Evolutionary conservation across 1,140 invertebrate species (phyloP).

Genomic region (Carposina sasakii): DNA sequence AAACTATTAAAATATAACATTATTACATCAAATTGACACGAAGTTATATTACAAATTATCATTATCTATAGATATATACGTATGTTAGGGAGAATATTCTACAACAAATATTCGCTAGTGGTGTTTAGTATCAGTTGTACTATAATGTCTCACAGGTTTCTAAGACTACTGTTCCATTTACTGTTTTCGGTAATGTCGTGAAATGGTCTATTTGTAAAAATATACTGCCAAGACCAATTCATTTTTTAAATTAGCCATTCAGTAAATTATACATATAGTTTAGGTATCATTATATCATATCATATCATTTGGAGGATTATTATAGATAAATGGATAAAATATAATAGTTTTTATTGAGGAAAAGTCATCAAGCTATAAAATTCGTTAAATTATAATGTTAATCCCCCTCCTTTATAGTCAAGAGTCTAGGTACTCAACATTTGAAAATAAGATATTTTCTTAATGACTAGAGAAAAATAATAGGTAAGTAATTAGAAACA

Average conservation of each 20-base stretch:
- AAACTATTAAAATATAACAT: slow-evolving; percentile 25
- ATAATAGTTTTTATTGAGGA: too few relatives aligned
- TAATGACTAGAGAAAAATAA: too few relatives aligned
- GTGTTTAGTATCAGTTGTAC: slow-evolving; percentile 50
- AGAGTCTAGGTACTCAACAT: too few relatives aligned
- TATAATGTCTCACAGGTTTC: slow-evolving; percentile 36
- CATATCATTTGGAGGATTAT: neutral
- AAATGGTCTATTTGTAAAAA: slow-evolving; percentile 5
- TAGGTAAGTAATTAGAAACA: too few relatives aligned
- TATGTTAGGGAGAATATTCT: slow-evolving; percentile 48
- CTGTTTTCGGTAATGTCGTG: neutral
- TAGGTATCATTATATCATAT: neutral
- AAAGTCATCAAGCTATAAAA: too few relatives aligned
- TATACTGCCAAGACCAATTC: too few relatives aligned
- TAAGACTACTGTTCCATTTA: slow-evolving; percentile 20
- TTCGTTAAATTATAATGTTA: too few relatives aligned
- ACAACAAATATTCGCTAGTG: slow-evolving; percentile 63
- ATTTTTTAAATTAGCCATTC: too few relatives aligned
- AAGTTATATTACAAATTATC: slow-evolving; percentile 36
- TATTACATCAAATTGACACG: slow-evolving; percentile 54
- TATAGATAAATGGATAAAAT: neutral
- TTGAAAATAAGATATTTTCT: too few relatives aligned
- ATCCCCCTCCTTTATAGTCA: too few relatives aligned
- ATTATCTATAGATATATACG: slow-evolving; percentile 30
- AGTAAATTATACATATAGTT: slow-evolving; percentile 12